Conservation (phyloP, 2,888 invertebrate genomes). For the Parnassius glacialis region DNA sequence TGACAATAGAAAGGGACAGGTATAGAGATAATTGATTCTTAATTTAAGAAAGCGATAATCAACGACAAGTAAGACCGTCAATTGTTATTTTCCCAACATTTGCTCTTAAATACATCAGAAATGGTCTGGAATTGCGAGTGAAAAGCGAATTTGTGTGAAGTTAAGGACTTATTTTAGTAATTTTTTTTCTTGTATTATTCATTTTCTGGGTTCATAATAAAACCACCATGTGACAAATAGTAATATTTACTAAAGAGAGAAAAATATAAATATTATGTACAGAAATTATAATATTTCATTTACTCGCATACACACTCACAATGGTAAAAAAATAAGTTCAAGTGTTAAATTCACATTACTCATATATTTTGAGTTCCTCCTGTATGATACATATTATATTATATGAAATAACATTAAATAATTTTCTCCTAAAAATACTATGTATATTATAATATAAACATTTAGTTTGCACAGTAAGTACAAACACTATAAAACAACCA, state of each 20-base stretch:
- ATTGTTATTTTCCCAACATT: too few species aligned
- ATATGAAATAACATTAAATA: neutral
- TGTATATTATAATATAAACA: neutral
- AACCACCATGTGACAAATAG: conserved; percentile 37
- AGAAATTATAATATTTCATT: conserved; percentile 32
- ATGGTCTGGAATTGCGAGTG: too few species aligned
- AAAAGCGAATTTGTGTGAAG: too few species aligned
- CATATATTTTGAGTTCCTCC: conserved; percentile 9
- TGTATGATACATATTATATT: neutral
- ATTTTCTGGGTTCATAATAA: conserved; percentile 19
- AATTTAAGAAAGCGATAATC: too few species aligned
- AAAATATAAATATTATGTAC: conserved; percentile 41
- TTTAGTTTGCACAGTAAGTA: conserved; percentile 1
- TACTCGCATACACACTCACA: conserved; percentile 29
- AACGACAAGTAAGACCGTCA: too few species aligned
- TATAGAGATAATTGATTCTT: too few species aligned
- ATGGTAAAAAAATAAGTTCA: conserved; percentile 24
- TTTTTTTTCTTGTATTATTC: neutral
- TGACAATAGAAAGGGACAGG: too few species aligned
- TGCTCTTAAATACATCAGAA: too few species aligned
- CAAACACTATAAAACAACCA: conserved; percentile 1
- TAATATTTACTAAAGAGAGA: conserved; percentile 40
- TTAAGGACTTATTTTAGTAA: too few species aligned
- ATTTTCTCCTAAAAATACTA: conserved; percentile 7
- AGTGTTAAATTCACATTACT: conserved; percentile 29